Percentiles rank a stretch among this genome's conserved stretches.
Conservation (phyloP, 2,113 vertebrate species). For the Rhinichthys klamathensis region DNA sequence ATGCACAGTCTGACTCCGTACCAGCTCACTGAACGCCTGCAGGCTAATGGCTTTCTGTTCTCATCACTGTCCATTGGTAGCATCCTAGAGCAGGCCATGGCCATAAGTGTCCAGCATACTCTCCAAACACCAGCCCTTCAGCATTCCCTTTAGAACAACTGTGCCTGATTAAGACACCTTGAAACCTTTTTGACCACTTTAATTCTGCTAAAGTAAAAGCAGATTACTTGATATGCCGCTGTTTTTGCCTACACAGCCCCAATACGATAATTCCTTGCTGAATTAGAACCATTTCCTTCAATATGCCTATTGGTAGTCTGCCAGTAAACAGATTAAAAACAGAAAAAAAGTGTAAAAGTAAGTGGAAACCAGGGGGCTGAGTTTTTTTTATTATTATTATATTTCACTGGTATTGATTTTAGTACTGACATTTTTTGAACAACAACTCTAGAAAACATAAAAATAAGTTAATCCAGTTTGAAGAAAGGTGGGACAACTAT, state of each 20-base stretch:
- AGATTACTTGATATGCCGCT: conserved; percentile 26
- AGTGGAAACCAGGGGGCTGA: neutral
- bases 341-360: neutral
- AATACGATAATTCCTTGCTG: conserved; percentile 46
- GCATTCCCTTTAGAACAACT: neutral
- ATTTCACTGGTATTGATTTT: neutral
- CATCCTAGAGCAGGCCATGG: conserved; percentile 52
- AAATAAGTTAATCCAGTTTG: neutral
- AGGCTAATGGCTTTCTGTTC: conserved; percentile 53
- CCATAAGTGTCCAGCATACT: neutral
- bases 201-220: conserved; percentile 33
- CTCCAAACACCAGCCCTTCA: neutral
- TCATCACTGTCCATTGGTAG: conserved; percentile 29
- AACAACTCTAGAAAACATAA: no score
- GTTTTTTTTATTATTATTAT: neutral
- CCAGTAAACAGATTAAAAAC: conserved; percentile 48
- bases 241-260: conserved; percentile 1
- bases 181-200: neutral
- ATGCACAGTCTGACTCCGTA: conserved; percentile 59
- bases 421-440: no score
- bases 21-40: conserved; percentile 62
- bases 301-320: conserved; percentile 17
- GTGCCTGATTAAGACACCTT: neutral
- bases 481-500: neutral
- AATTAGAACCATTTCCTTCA: conserved; percentile 37